Base-by-base conservation (phyloP, 2,797 vertebrate genomes). In the Pangasius djambal region DNA sequence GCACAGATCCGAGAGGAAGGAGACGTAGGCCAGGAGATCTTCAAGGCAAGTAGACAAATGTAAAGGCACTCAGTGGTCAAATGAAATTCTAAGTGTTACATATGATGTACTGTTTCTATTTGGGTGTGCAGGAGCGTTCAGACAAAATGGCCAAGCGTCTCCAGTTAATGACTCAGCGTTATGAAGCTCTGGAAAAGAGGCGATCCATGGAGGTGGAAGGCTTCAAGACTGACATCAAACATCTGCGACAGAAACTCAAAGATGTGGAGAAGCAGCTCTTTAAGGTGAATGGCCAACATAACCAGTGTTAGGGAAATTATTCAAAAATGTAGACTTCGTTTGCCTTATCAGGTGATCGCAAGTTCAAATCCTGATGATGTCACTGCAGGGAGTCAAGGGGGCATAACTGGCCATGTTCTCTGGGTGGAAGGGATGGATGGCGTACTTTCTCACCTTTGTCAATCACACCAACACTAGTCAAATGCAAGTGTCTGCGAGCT, bases 191-290 rank as follows among this genome's bases (percentile, higher is more conserved):
- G 93, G 97, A 99, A 92, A 98, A 97, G 90, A 96, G 98, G 25
- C 96, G 98, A 2, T 87, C 85, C 48, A 94, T 99, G 96, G 99
- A 99, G 93, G 98, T 96, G 8, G 98, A 99, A 92, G 99, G 99
- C 89, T 99, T 97, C 92, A 98, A 97, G 93, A 97, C 96, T 0
- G 99, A 99, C 88, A 96, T 99, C 86, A 99, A 97, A 91, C 95
- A 93, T 86, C 96, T 99, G 77, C 95, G 96, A 88, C 97, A 98
- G 95, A 98, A 97, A 92, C 94, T 99, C 84, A 98, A 97, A 94
- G 97, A 97, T 74, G 95, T 99, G 57, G 99, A 99, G 92, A 98
- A 97, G 88, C 96, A 97, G 89, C 97, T 99, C 0, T 95, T 97
- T 81, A 98, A 98, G 97, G 99, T 99, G n/a, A 69, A 70, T 9